phyloP scores from a whole-genome alignment of 2,797 vertebrate genomes.

The Sciaenops ocellatus region DNA sequence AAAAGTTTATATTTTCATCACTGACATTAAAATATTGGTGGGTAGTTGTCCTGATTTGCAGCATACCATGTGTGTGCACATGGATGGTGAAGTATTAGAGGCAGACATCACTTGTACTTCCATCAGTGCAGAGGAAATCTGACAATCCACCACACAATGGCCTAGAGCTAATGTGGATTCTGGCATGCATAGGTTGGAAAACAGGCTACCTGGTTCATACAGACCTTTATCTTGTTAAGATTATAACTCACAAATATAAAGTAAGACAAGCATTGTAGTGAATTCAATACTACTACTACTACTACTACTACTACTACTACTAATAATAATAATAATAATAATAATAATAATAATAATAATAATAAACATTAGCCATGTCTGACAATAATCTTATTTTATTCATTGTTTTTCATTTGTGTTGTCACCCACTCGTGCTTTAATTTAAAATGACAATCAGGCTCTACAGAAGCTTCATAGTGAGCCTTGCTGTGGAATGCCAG shows the following conservation, averaged over 20 bases:
- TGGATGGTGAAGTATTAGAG: not conserved
- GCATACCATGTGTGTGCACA: not conserved
- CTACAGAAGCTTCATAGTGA: conserved; percentile 31
- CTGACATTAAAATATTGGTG: no score
- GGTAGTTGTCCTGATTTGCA: not conserved
- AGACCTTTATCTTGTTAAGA: conserved; percentile 8
- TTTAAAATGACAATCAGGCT: conserved; percentile 44
- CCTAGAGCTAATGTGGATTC: conserved; percentile 3
- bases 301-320: no score
- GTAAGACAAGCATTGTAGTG: not conserved
- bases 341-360: no score
- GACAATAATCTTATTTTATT: conserved; percentile 22
- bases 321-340: no score
- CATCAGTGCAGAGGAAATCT: conserved; percentile 1
- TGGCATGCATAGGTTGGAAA: not conserved
- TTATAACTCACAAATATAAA: conserved; percentile 7
- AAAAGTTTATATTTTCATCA: not conserved
- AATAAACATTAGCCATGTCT: conserved; percentile 11
- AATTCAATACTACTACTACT: no score
- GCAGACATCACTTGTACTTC: not conserved
- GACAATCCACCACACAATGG: not conserved
- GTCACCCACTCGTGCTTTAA: conserved; percentile 48
- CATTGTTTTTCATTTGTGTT: conserved; percentile 28
- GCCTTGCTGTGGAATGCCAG: conserved; percentile 51
- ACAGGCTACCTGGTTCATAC: not conserved